Base-by-base conservation (phyloP, 2,113 vertebrate genomes). In the Mellivora capensis region DNA sequence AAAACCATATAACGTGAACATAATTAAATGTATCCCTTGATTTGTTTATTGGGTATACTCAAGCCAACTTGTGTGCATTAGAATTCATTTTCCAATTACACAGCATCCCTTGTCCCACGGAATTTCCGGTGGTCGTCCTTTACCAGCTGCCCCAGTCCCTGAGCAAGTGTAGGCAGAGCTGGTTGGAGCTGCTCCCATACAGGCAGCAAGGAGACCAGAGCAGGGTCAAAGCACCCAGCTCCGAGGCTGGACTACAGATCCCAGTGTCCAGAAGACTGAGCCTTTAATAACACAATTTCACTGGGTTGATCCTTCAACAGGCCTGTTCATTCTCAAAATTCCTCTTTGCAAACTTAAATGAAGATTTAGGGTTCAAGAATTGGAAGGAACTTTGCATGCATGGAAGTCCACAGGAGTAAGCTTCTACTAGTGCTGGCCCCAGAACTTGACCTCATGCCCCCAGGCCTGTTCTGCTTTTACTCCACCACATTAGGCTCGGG, bases 1-100 rank as follows among this genome's bases (percentile, higher is more conserved):
- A 91, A 77, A 59, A 31, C 23, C 9, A 44, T 47, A 54, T 6
- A 14, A 31, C 49, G 14, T 4, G 74, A 49, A 74, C 87, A 39
- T 4, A 23, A 49, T 31, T 37, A 4, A 44, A 62, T 2, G 2
- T 0, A 67, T 25, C 57, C 29, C 84, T 84, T 14, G 69, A 42
- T 49, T 85, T 95, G 76, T 77, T 76, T 34, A 84, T 44, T n/a
- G 72, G 34, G 14, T 29, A 83, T 10, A 20, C 29, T 11, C 61
- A 72, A 72, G 37, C 44, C 85, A 54, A 34, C 13, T 4, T 57
- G 23, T 14, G 18, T 57, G 71, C 39, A 47, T 76, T 57, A 61
- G 87, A 94, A 87, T 71, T 84, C 39, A 59, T 90, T 90, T 80
- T 42, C 84, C 83, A 90, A 18, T 86, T 44, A 82, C 29, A 31